phyloP scores from a whole-genome alignment of 2,888 invertebrate species.

The Lacanobia wlatinum region DNA sequence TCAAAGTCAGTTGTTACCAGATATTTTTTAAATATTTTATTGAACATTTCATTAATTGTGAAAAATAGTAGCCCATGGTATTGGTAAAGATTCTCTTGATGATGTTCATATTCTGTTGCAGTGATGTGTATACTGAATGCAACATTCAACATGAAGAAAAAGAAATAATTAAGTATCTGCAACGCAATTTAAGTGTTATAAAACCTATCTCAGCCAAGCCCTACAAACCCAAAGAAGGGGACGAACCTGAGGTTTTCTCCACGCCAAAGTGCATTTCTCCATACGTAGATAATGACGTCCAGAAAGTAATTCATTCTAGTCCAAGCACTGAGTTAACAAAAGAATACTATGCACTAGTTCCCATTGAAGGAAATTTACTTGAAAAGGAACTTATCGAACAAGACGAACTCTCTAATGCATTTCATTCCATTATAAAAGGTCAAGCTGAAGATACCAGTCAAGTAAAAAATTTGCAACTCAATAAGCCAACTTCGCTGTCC shows the following conservation, averaged over 20 bases:
- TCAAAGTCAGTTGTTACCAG: constrained; percentile 47
- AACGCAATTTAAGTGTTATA: constrained; percentile 74
- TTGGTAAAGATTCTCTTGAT: constrained; percentile 24
- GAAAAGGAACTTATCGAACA: constrained; percentile 90
- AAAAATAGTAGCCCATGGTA: constrained; percentile 7
- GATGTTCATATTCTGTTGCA: constrained; percentile 68
- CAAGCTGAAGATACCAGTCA: constrained; percentile 75
- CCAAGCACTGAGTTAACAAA: constrained; percentile 84
- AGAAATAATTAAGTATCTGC: constrained; percentile 85
- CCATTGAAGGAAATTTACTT: constrained; percentile 82
- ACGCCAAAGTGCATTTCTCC: constrained; percentile 87
- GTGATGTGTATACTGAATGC: constrained; percentile 89
- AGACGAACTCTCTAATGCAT: constrained; percentile 88
- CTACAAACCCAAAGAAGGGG: constrained; percentile 75
- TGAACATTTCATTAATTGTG: constrained; percentile 10
- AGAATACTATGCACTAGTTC: constrained; percentile 85
- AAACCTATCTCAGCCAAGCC: constrained; percentile 67
- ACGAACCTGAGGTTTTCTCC: constrained; percentile 84
- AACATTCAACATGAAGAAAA: constrained; percentile 87
- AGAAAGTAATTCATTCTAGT: constrained; percentile 79
- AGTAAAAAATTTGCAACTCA: constrained; percentile 70
- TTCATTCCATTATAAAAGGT: constrained; percentile 85
- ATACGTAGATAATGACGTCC: constrained; percentile 74
- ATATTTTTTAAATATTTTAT: constrained; percentile 35
- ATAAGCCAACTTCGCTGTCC: constrained; percentile 82